These are phyloP conservation scores for Thalassarche chlororhynchos DNA, from an alignment of 2,113 vertebrate genomes.

Conservation along the genomic window DNA sequence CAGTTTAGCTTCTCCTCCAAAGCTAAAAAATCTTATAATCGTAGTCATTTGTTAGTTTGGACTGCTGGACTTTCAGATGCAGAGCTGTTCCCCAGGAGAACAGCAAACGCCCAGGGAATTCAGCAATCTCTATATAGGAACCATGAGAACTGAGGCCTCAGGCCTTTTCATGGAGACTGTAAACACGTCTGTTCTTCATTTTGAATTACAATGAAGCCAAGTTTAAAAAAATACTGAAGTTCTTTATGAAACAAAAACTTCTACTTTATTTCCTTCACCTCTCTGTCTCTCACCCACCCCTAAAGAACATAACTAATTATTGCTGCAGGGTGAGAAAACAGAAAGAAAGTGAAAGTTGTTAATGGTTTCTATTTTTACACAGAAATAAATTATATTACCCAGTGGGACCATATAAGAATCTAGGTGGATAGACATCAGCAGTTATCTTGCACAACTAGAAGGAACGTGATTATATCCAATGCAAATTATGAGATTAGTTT, in stretches of 20 bases:
- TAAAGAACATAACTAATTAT: constrained; percentile 15
- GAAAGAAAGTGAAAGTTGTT: not conserved
- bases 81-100: not conserved
- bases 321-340: not conserved
- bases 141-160: not conserved
- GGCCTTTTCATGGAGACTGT: not conserved
- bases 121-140: not conserved
- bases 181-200: not conserved
- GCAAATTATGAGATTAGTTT: not conserved
- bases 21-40: not conserved
- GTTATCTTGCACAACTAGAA: not conserved
- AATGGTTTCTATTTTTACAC: constrained; percentile 41
- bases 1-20: not conserved
- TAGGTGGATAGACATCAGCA: not conserved
- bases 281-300: not conserved
- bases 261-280: not conserved
- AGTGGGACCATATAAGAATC: not conserved
- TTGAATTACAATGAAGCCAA: not conserved
- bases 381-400: not conserved
- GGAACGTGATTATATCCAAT: not conserved
- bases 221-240: not conserved
- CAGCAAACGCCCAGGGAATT: not conserved
- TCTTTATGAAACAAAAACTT: not conserved
- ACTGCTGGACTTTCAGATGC: not conserved
- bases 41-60: not conserved